Evolutionary conservation across 2,888 invertebrate genomes (phyloP).

Genomic region (Troides oblongomaculatus): DNA sequence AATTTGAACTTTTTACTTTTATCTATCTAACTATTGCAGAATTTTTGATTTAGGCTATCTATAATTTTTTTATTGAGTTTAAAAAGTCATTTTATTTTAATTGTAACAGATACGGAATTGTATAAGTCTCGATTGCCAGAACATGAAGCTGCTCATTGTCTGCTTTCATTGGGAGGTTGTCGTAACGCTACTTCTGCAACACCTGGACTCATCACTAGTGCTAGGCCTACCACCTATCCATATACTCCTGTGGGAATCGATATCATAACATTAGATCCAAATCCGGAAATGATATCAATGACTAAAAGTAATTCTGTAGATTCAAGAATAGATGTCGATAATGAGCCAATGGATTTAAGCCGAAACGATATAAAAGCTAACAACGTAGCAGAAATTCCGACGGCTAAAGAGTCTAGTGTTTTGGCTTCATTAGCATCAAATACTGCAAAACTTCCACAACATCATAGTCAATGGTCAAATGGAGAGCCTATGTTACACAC

Average conservation of each 20-base stretch:
- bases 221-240: slow-evolving; percentile 84
- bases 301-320: slow-evolving; percentile 51
- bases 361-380: slow-evolving; percentile 65
- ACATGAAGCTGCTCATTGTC: slow-evolving; percentile 91
- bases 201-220: slow-evolving; percentile 80
- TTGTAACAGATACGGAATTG: slow-evolving; percentile 81
- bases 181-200: slow-evolving; percentile 74
- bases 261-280: slow-evolving; percentile 47
- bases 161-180: slow-evolving; percentile 86
- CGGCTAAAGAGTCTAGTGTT: slow-evolving; percentile 82
- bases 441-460: slow-evolving; percentile 81
- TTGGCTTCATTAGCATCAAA: slow-evolving; percentile 82
- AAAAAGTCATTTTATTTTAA: neutral
- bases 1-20: too few species aligned
- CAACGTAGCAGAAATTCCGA: slow-evolving; percentile 76
- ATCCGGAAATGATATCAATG: slow-evolving; percentile 52
- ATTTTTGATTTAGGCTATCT: too few species aligned
- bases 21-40: too few species aligned
- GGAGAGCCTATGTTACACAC: slow-evolving; percentile 85
- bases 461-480: slow-evolving; percentile 76
- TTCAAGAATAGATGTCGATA: slow-evolving; percentile 66
- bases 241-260: slow-evolving; percentile 74
- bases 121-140: slow-evolving; percentile 87
- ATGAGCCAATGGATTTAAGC: slow-evolving; percentile 77
- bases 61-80: neutral